Base-by-base conservation (phyloP, 2,797 vertebrate genomes). In the Pantherophis alleghaniensis region DNA sequence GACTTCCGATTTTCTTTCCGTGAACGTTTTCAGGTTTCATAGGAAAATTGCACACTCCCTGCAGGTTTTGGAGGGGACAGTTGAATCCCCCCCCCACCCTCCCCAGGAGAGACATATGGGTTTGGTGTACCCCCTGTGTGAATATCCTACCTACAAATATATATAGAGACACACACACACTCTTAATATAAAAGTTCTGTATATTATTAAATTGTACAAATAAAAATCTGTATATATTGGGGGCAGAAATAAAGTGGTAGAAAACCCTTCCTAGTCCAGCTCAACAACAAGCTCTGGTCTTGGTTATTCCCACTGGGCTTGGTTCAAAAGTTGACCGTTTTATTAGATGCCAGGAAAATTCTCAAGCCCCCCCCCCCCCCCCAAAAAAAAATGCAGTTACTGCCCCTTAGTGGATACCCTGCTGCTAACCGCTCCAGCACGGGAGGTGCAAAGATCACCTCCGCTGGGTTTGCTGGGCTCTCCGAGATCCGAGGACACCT, bases 151-250 rank as follows among this genome's bases (percentile, higher is more conserved):
- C 92, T 22, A 83, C 24, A 69, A 22, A 53, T 55, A 32, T 69
- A 22, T 97, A 60, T 90, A 96, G 69, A 96, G 91, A 89, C 91
- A 93, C 92, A 92, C 92, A 95, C 96, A 96, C 96, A 94, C 96
- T 96, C 37, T 83, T 97, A 86, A 79, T 53, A 60, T 61, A 51
- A 95, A 94, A 96, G 91, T 26, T 56, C n/a, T 97, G 97, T 97
- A 97, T 91, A 97, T 96, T 97, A 95, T 96, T 95, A 93, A 57
- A 87, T 87, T 96, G 96, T 97, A 96, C 93, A 97, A 96, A 97
- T 94, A 53, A 93, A 51, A 95, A 95, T 98, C 95, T 98, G 97
- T 98, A 98, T 97, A 98, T 98, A 97, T 96, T 89, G 97, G 87
- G 94, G 93, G 95, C 93, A 93, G 96, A 92, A 97, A 93, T 95